Evolutionary conservation across 2,888 invertebrate genomes (phyloP).

Genomic region (Drosophila atripex): DNA sequence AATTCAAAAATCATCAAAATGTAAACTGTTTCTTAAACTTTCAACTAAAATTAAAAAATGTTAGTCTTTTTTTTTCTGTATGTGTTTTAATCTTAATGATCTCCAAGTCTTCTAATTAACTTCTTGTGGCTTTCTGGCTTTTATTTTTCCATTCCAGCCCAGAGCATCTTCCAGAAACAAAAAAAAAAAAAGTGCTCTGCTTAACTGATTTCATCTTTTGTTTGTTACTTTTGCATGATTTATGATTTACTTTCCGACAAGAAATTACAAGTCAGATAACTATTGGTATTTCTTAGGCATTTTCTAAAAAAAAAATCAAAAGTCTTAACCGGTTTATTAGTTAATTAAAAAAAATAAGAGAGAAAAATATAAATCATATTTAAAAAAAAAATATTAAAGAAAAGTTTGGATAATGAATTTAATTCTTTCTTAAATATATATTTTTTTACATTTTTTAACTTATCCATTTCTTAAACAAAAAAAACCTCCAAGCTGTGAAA

Average conservation of each 20-base stretch:
- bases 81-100: background rate
- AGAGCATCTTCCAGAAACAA: conserved; percentile 8
- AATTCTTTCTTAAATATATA: no score
- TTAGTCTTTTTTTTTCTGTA: background rate
- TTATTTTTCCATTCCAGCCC: background rate
- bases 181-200: conserved; percentile 30
- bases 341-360: conserved; percentile 6
- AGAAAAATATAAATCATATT: background rate
- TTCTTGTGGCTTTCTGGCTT: conserved; percentile 16
- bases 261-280: conserved; percentile 8
- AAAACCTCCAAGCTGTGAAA: conserved; percentile 13
- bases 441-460: no score
- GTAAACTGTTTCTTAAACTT: background rate
- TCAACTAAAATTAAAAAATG: background rate
- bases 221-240: conserved; percentile 38
- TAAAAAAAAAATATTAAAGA: background rate
- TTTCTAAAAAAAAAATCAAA: no score
- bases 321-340: background rate
- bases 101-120: conserved; percentile 29
- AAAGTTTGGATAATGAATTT: background rate
- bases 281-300: conserved; percentile 19
- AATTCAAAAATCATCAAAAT: background rate
- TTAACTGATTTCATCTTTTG: conserved; percentile 24
- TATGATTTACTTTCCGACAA: conserved; percentile 21
- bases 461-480: background rate